Evolutionary conservation across 2,113 vertebrate genomes (phyloP).

Genomic region (Sisor rabdophorus): DNA sequence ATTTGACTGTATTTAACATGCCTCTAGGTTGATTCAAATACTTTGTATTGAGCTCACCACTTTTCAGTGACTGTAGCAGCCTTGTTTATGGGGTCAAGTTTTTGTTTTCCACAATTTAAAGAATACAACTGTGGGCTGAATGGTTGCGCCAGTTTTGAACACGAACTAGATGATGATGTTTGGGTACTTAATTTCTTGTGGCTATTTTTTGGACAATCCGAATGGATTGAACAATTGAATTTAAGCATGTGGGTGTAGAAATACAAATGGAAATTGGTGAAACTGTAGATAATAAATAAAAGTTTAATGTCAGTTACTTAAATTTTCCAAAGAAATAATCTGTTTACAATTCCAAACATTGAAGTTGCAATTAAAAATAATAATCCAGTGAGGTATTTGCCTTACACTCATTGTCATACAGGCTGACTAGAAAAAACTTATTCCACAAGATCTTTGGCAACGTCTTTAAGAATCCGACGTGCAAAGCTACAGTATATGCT

Average conservation of each 20-base stretch:
- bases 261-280: neutral
- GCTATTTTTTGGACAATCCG: neutral
- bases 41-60: neutral
- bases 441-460: too few relatives aligned
- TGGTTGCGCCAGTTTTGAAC: neutral
- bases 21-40: neutral
- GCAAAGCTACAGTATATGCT: too few relatives aligned
- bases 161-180: neutral
- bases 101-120: neutral
- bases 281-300: neutral
- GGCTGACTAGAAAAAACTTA: too few relatives aligned
- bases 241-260: neutral
- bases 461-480: too few relatives aligned
- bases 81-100: neutral
- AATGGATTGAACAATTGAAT: neutral
- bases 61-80: neutral
- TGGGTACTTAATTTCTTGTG: neutral
- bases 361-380: too few relatives aligned
- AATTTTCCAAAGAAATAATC: too few relatives aligned
- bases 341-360: too few relatives aligned
- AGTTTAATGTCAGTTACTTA: too few relatives aligned
- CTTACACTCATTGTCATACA: too few relatives aligned
- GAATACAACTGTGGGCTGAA: neutral
- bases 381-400: too few relatives aligned
- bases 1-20: neutral